Evolutionary conservation across 2,888 invertebrate genomes (phyloP).

Genomic region (Lymantria dispar): DNA sequence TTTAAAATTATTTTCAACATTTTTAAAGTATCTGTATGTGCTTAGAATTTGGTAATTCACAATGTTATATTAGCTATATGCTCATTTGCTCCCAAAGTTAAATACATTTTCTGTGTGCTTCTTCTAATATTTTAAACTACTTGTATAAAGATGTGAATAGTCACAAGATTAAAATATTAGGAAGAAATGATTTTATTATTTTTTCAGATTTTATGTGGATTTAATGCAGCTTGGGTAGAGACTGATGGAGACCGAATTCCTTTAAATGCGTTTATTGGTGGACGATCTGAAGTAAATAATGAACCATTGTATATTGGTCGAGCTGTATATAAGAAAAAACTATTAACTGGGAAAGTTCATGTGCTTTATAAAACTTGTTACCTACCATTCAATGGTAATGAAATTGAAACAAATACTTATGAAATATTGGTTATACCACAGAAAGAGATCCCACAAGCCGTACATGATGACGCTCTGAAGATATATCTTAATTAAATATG

Average conservation of each 20-base stretch:
- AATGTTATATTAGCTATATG: too few relatives aligned
- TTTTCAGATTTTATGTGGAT: conserved; percentile 54
- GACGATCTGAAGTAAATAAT: conserved; percentile 68
- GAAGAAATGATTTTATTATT: background rate
- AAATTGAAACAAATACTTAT: conserved; percentile 29
- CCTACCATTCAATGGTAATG: conserved; percentile 77
- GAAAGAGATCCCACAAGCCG: conserved; percentile 6
- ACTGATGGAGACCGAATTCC: conserved; percentile 82
- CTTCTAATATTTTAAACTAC: too few relatives aligned
- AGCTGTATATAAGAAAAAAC: conserved; percentile 85
- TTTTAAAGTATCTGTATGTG: too few relatives aligned
- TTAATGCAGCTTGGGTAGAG: conserved; percentile 72
- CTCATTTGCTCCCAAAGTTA: too few relatives aligned
- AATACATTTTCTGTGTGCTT: too few relatives aligned
- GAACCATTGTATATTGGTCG: conserved; percentile 85
- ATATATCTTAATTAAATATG: background rate
- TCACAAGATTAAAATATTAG: background rate
- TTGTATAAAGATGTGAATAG: too few relatives aligned
- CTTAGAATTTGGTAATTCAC: too few relatives aligned
- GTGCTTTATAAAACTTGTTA: conserved; percentile 86
- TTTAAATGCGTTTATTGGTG: conserved; percentile 84
- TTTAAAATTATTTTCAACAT: too few relatives aligned
- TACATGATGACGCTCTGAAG: background rate
- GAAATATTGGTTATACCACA: conserved; percentile 40
- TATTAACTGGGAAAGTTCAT: conserved; percentile 88